phyloP scores from a whole-genome alignment of 2,797 vertebrate species.

The Vireo griseus region DNA sequence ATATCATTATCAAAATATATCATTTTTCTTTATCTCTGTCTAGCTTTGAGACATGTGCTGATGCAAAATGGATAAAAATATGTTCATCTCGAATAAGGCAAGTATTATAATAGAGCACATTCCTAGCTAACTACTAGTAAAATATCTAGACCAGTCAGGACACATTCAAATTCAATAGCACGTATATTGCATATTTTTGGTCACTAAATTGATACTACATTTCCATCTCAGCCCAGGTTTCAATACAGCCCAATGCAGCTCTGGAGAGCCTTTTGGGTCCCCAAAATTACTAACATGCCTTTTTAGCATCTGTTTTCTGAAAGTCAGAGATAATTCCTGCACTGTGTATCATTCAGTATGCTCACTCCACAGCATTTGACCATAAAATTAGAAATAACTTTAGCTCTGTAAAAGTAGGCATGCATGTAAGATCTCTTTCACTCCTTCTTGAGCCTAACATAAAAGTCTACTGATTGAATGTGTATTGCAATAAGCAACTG shows the following conservation, averaged over 20 bases:
- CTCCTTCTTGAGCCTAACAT: not conserved
- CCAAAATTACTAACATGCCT: not conserved
- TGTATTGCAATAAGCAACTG: not conserved
- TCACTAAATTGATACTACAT: not conserved
- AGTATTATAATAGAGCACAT: not conserved
- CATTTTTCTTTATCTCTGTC: not conserved
- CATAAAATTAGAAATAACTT: not conserved
- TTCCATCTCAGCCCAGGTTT: not conserved
- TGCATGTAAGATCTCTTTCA: not conserved
- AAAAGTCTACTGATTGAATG: not conserved
- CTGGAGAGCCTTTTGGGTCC: not conserved
- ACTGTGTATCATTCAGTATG: not conserved
- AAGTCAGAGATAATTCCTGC: not conserved
- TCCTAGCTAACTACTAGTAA: not conserved
- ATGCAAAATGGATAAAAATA: not conserved
- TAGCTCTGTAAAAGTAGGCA: not conserved
- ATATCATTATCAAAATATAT: not conserved
- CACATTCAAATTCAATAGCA: not conserved
- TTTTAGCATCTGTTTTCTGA: not conserved
- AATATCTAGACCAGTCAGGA: not conserved
- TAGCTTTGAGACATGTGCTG: not conserved
- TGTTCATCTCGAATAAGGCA: not conserved
- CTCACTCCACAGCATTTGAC: not conserved
- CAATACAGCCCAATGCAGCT: rapidly evolving
- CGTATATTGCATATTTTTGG: not conserved